Evolutionary conservation across 2,797 vertebrate genomes (phyloP).

Genomic region (Pachyuromys duprasi): DNA sequence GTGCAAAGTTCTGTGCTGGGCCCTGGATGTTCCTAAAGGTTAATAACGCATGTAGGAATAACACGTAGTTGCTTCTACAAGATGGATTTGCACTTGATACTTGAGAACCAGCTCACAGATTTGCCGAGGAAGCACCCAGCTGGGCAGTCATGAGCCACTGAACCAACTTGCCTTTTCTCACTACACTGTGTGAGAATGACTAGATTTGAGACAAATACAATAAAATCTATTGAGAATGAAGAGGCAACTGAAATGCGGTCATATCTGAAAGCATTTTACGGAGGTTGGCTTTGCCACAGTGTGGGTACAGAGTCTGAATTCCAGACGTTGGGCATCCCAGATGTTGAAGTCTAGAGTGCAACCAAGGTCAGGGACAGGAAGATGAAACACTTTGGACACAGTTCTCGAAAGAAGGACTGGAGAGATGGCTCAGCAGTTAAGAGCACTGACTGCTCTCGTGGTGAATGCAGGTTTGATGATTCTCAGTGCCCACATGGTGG

Average conservation of each 20-base stretch:
- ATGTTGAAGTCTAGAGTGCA: neutral
- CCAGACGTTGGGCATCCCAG: neutral
- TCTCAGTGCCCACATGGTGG: neutral
- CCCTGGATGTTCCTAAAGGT: neutral
- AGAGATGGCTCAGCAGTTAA: neutral
- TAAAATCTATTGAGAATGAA: neutral
- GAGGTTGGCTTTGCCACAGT: neutral
- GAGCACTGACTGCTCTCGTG: neutral
- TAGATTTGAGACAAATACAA: neutral
- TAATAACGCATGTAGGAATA: neutral
- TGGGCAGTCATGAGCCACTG: neutral
- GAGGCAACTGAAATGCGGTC: neutral
- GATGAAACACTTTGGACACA: neutral
- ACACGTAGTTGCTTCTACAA: neutral
- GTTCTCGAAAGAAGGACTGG: neutral
- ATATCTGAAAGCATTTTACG: neutral
- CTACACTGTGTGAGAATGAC: neutral
- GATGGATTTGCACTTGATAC: neutral
- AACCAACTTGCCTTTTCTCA: neutral
- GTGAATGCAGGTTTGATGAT: neutral
- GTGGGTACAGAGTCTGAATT: neutral
- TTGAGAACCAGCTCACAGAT: neutral
- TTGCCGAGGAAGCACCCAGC: neutral
- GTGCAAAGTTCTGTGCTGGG: neutral
- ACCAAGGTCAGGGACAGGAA: neutral